Evolutionary conservation across 1,140 invertebrate species (phyloP).

Genomic region (Cyclargus thomasi): DNA sequence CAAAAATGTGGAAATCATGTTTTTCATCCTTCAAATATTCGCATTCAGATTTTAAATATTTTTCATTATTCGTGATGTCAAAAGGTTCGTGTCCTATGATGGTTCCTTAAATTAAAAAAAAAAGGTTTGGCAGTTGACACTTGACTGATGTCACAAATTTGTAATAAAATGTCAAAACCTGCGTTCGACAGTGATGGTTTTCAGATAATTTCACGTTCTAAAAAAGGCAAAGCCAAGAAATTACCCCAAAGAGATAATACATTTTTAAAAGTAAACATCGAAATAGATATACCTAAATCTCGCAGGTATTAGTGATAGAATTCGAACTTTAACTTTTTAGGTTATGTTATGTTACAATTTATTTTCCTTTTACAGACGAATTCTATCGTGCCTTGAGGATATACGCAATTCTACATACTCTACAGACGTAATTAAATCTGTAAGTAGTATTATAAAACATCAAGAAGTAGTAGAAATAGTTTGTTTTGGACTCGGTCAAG

Average conservation of each 20-base stretch:
- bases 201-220: slow-evolving; percentile 50
- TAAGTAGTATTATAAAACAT: slow-evolving; percentile 64
- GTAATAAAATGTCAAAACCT: slow-evolving; percentile 42
- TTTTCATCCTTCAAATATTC: no score
- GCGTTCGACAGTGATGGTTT: slow-evolving; percentile 58
- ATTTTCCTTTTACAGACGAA: slow-evolving; percentile 65
- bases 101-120: no score
- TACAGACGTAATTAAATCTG: slow-evolving; percentile 54
- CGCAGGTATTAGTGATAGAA: slow-evolving; percentile 31
- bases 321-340: slow-evolving; percentile 30
- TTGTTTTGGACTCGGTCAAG: slow-evolving; percentile 76
- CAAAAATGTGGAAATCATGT: no score
- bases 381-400: slow-evolving; percentile 65
- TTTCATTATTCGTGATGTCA: no score
- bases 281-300: slow-evolving; percentile 42
- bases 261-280: slow-evolving; percentile 38
- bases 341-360: slow-evolving; percentile 41
- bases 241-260: slow-evolving; percentile 32
- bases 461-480: slow-evolving; percentile 68
- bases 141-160: slow-evolving; percentile 22
- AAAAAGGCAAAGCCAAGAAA: slow-evolving; percentile 49
- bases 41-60: no score
- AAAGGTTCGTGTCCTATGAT: no score
- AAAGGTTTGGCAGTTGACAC: not conserved
- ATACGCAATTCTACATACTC: slow-evolving; percentile 66